Conservation (phyloP, 2,797 vertebrate species). For the Clamator glandarius region DNA sequence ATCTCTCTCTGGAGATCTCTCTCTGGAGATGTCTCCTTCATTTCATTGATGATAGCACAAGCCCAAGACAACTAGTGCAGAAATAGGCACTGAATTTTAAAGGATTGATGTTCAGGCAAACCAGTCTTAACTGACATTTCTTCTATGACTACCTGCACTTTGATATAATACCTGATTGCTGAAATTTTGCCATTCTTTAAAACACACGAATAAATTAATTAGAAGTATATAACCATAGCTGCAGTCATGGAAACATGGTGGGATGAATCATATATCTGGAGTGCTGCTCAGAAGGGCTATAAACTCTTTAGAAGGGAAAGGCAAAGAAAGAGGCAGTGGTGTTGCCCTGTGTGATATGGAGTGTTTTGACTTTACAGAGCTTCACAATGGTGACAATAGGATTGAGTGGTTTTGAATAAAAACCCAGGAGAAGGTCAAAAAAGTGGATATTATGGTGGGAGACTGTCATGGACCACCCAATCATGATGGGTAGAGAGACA, state of each 20-base stretch:
- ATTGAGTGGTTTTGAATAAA: neutral
- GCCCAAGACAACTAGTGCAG: neutral
- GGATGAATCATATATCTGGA: neutral
- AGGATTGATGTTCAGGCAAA: neutral
- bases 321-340: neutral
- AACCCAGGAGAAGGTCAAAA: neutral
- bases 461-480: neutral
- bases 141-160: constrained; percentile 7
- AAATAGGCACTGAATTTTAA: neutral
- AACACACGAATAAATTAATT: too few relatives aligned
- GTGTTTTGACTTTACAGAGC: neutral
- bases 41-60: neutral
- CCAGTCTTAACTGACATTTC: neutral
- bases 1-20: constrained; percentile 27
- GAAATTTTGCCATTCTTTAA: too few relatives aligned
- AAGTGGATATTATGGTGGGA: neutral
- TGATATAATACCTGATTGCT: constrained; percentile 10
- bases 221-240: neutral
- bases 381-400: accelerated
- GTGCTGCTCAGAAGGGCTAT: neutral
- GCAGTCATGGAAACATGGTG: neutral
- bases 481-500: neutral
- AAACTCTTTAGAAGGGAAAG: neutral
- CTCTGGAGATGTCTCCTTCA: neutral
- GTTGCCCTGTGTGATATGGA: accelerated